These are phyloP conservation scores for Noturus placidus DNA, from an alignment of 2,113 vertebrate species.

Conservation along the genomic window DNA sequence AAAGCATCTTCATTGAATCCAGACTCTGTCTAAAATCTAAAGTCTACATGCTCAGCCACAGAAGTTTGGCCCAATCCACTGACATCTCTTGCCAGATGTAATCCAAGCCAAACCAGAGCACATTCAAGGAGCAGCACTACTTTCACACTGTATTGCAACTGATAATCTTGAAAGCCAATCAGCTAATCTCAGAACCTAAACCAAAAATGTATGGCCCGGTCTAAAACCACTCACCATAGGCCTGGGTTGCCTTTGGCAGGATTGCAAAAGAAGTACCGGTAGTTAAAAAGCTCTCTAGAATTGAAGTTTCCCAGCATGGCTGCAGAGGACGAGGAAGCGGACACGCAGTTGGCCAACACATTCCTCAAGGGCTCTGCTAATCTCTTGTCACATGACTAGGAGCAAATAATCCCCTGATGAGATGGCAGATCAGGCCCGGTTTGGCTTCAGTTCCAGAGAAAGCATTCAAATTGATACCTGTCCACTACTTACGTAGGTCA, in stretches of 20 bases:
- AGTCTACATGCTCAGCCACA: conserved; percentile 21
- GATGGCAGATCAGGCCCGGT: conserved; percentile 48
- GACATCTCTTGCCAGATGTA: conserved; percentile 8
- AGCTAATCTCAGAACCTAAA: conserved; percentile 30
- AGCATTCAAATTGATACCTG: conserved; percentile 34
- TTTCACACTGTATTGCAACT: conserved; percentile 9
- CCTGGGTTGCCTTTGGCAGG: conserved; percentile 75
- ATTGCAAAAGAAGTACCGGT: conserved; percentile 77
- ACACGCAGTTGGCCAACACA: conserved; percentile 63
- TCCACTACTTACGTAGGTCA: conserved; percentile 33
- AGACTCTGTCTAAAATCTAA: neutral
- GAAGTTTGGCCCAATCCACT: conserved; percentile 18
- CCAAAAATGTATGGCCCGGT: neutral
- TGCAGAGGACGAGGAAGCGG: conserved; percentile 62
- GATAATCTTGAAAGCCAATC: conserved; percentile 9
- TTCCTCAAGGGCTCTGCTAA: conserved; percentile 70
- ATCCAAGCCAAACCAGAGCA: conserved; percentile 38
- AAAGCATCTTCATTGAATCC: conserved; percentile 6
- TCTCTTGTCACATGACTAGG: conserved; percentile 75
- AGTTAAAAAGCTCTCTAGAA: conserved; percentile 75
- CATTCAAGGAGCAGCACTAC: neutral
- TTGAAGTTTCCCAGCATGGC: conserved; percentile 78
- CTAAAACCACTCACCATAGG: conserved; percentile 71
- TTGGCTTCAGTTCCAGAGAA: conserved; percentile 59
- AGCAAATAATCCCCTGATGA: conserved; percentile 68